Evolutionary conservation across 23 tunicate genomes (phyloP), one percentile per base, ranked within the genome.

Genomic region (Trididemnum clinides): DNA sequence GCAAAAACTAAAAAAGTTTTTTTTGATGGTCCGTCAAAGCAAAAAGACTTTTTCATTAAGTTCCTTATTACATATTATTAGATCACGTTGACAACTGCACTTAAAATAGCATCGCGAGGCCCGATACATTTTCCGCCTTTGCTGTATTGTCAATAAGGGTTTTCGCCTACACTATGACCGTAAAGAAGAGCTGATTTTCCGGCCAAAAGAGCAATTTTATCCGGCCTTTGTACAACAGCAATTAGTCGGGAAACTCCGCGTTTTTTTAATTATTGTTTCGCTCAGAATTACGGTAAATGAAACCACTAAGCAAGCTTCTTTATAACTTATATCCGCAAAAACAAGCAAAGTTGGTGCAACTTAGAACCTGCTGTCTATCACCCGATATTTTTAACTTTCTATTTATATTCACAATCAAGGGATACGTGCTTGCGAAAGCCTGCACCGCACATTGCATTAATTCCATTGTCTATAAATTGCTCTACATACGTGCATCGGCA

Each of bases 131-230:
- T 73, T 73, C 80, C 80, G 54, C 28, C 57, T 73, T 73, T 37
- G 57, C 80, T 29, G 80, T 28, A 73, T 73, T 73, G 80, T 73
- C 22, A 36, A 12, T 39, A 12, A 73, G 57, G 57, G 80, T 39
- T 73, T 78, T 78, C 83, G 83, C 83, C 83, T 78, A 78, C 83
- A 37, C 77, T 31, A 26, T 31, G 7, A 37, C 66, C 65, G 58
- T 29, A 51, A 51, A 34, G 83, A 78, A 78, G 66, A 54, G 38
- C 66, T 78, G 36, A 78, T 78, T 78, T 78, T 78, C 83, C 83
- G 83, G 20, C 83, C 36, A 26, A 51, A 36, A 78, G 65, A 78
- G 27, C 4, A 4, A 20, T 22, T 20, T 51, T 78, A 78, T 78
- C 83, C 83, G 83, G 83, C 28, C 65, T 78, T 78, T 78, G 83